phyloP scores from a whole-genome alignment of 1,140 invertebrate genomes.

The Drosophila navojoa region DNA sequence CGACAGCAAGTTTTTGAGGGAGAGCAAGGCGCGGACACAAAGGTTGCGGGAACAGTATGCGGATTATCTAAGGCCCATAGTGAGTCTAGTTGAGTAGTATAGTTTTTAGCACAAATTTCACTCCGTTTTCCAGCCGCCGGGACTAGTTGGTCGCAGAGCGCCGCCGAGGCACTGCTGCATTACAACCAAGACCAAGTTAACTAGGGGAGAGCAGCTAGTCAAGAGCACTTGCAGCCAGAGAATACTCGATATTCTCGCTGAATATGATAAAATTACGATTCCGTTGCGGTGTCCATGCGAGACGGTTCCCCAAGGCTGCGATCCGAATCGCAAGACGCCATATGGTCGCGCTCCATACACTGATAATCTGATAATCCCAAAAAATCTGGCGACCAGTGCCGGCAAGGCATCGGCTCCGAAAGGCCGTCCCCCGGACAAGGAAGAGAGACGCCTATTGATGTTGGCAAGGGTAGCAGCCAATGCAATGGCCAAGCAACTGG shows the following conservation, averaged over 20 bases:
- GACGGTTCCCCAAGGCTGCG: not conserved
- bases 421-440: no score
- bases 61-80: constrained; percentile 1
- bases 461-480: no score
- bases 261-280: not conserved
- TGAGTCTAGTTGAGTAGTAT: not conserved
- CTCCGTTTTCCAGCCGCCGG: constrained; percentile 6
- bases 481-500: no score
- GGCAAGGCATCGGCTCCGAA: no score
- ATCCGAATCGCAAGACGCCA: not conserved
- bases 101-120: not conserved
- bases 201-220: not conserved
- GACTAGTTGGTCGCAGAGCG: no score
- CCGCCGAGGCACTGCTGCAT: no score
- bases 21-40: not conserved
- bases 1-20: no score
- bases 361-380: not conserved
- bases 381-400: no score
- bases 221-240: not conserved
- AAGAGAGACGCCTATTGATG: no score
- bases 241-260: not conserved
- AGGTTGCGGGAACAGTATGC: not conserved
- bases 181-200: no score
- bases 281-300: not conserved
- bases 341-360: not conserved